Conservation (phyloP, 1,140 invertebrate species). For the Camponotus floridanus region DNA sequence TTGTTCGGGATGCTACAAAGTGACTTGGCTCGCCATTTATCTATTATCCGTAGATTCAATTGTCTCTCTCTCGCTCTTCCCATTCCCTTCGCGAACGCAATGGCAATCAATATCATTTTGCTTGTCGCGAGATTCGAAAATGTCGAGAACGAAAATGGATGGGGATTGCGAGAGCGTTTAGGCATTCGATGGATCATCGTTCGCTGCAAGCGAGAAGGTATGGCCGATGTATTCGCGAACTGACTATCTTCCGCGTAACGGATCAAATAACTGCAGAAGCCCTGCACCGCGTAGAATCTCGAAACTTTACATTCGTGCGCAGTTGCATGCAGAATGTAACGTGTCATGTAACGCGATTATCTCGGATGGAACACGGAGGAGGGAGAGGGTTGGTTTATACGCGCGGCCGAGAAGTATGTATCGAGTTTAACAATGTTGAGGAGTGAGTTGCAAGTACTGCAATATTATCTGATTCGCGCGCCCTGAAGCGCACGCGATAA, state of each 20-base stretch:
- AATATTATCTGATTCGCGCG: slow-evolving; percentile 48
- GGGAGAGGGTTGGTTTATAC: slow-evolving; percentile 37
- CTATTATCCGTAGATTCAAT: slow-evolving; percentile 64
- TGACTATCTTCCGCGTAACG: slow-evolving; percentile 30
- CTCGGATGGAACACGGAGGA: slow-evolving; percentile 2
- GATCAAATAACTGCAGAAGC: slow-evolving; percentile 18
- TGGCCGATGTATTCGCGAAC: slow-evolving; percentile 40
- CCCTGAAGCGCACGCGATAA: slow-evolving; percentile 55
- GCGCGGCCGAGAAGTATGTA: slow-evolving; percentile 33
- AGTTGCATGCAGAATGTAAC: slow-evolving; percentile 58
- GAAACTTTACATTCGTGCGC: slow-evolving; percentile 42
- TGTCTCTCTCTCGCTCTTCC: slow-evolving; percentile 20
- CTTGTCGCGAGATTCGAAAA: slow-evolving; percentile 5
- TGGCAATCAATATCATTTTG: slow-evolving; percentile 11
- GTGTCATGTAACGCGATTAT: slow-evolving; percentile 59
- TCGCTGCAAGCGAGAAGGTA: slow-evolving; percentile 30
- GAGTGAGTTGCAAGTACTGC: slow-evolving; percentile 33
- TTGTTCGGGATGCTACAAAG: slow-evolving; percentile 47
- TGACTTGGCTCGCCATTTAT: slow-evolving; percentile 61
- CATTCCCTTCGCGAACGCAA: background rate
- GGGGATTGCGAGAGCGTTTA: slow-evolving; percentile 4
- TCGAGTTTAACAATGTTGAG: slow-evolving; percentile 58
- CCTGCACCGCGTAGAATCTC: slow-evolving; percentile 14
- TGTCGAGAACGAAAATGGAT: background rate
- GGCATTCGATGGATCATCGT: slow-evolving; percentile 20